Percentiles rank a stretch among this genome's conserved stretches.
These are phyloP conservation scores for Osmerus mordax DNA, from an alignment of 2,113 vertebrate species.

Conservation along the genomic window DNA sequence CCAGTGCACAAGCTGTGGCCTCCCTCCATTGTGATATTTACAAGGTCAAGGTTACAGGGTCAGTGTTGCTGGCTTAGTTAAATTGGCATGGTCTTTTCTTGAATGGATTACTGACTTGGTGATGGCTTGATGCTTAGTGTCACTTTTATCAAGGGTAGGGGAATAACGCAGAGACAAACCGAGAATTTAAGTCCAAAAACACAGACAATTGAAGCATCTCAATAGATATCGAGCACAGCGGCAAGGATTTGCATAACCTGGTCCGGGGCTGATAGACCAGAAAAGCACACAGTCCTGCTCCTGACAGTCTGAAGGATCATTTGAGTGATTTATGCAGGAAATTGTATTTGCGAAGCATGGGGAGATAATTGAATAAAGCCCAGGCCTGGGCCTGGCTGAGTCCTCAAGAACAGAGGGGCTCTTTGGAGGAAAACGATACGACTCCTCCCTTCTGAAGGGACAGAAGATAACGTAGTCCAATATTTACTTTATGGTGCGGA, in stretches of 20 bases:
- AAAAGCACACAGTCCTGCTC: constrained; percentile 61
- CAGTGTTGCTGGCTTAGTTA: constrained; percentile 68
- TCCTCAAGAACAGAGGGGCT: constrained; percentile 65
- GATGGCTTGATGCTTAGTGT: constrained; percentile 67
- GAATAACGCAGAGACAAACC: constrained; percentile 59
- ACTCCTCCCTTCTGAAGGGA: constrained; percentile 54
- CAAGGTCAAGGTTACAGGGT: constrained; percentile 74
- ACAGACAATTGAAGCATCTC: constrained; percentile 64
- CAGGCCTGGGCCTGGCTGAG: constrained; percentile 58
- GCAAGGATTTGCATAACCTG: constrained; percentile 69
- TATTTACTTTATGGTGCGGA: constrained; percentile 61
- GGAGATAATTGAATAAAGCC: constrained; percentile 74
- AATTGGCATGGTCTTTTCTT: constrained; percentile 61
- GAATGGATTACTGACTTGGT: constrained; percentile 68
- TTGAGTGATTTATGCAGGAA: constrained; percentile 76
- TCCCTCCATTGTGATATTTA: constrained; percentile 61
- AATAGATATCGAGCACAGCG: constrained; percentile 64
- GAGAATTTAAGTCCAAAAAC: constrained; percentile 63
- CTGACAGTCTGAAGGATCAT: constrained; percentile 73
- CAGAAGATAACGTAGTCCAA: constrained; percentile 68
- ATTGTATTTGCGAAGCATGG: constrained; percentile 71
- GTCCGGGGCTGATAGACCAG: constrained; percentile 67
- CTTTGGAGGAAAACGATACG: constrained; percentile 70
- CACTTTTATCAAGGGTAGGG: constrained; percentile 67
- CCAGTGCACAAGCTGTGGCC: constrained; percentile 55